Base-by-base conservation (phyloP, 2,113 vertebrate genomes). In the Onychorhynchus coronatus region DNA sequence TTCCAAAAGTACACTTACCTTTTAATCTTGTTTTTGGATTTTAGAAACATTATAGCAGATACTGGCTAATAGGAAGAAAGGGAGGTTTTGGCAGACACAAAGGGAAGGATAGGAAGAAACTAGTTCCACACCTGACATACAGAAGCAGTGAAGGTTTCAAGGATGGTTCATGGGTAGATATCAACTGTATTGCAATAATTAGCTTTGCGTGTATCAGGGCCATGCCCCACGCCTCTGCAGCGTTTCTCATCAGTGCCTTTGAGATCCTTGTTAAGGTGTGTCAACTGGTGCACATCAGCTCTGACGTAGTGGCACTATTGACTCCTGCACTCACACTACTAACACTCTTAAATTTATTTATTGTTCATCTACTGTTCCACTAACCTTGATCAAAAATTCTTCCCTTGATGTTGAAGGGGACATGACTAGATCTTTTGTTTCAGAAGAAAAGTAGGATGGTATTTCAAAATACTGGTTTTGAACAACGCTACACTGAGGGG, bases 81-180 rank as follows among this genome's bases (percentile, higher is more conserved):
- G 9, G 1, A 0, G 3, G 3, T 3, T 9, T 85, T 65, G 27
- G 62, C 53, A 90, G 31, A 44, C 2, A 0, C 3, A 3, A 49
- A 82, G 35, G 27, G 39, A 79, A 96, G 28, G n/a, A 82, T 68
- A 17, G 35, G n/a, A 85, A 90, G 37, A 79, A 82, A 55, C 30
- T 82, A 41, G 7, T 74, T 94, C 72, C 12, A 52, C 0, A 8
- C 66, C 56, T 73, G 31, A 76, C 15, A 1, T 31, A 39, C 10
- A 68, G 58, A 88, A 83, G 12, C 67, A 66, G 31, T 15, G 16
- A 31, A 47, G 33, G 27, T 79, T 90, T 85, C 44, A 52, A 93
- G 78, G 24, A 33, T 53, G 79, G 35, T 89, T 93, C 53, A 52
- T 0, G 6, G 41, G 22, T 76, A 76, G n/a, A 21, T 79, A 37